A percentile compares a stretch with the other conserved stretches of the same genome.
phyloP scores from a whole-genome alignment of 2,797 vertebrate species.

The Crenichthys baileyi region DNA sequence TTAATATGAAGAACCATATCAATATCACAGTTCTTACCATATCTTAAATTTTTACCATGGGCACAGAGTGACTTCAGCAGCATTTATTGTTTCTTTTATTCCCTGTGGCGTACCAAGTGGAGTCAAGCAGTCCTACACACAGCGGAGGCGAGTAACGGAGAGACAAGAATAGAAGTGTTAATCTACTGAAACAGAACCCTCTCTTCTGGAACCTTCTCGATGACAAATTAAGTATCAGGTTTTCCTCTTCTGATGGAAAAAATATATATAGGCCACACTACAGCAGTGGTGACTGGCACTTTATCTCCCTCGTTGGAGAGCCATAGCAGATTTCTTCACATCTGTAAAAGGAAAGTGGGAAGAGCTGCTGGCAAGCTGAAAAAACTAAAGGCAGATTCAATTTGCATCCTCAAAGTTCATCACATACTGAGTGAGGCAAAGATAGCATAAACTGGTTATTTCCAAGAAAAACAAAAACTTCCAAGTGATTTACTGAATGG shows the following conservation, averaged over 20 bases:
- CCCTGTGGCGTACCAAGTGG: background rate
- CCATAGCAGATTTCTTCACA: background rate
- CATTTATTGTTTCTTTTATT: background rate
- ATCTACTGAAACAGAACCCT: constrained; percentile 11
- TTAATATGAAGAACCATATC: background rate
- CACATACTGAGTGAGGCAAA: background rate
- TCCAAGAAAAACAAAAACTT: background rate
- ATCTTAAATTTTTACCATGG: background rate
- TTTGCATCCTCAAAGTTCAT: background rate
- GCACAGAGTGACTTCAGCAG: background rate
- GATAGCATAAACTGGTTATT: background rate
- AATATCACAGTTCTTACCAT: background rate
- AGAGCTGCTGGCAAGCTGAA: background rate
- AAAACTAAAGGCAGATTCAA: background rate
- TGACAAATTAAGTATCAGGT: constrained; percentile 8
- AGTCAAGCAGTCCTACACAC: background rate
- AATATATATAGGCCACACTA: background rate
- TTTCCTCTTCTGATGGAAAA: constrained; percentile 1
- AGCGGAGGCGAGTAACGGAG: background rate
- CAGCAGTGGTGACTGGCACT: background rate
- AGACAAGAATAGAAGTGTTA: constrained; percentile 19
- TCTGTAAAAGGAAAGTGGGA: constrained; percentile 1
- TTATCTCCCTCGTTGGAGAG: background rate
- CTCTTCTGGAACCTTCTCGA: background rate
- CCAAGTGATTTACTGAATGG: background rate